Conservation (phyloP, 2,113 vertebrate genomes). For the Orycteropus afer region DNA sequence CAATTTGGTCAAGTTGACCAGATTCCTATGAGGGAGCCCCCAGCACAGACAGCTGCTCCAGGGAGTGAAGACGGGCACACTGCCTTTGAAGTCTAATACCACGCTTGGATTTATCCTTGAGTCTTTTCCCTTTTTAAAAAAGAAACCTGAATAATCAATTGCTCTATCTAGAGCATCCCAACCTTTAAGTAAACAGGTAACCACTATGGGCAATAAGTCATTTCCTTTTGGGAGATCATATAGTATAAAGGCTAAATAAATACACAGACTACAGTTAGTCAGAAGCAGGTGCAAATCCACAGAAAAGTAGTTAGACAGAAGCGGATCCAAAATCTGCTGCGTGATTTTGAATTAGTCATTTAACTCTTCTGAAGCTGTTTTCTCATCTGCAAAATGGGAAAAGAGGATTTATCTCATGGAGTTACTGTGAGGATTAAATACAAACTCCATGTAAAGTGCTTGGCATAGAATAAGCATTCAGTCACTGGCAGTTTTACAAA, state of each 20-base stretch:
- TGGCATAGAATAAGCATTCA: background rate
- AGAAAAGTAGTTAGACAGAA: constrained; percentile 26
- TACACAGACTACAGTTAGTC: background rate
- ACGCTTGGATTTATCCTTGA: background rate
- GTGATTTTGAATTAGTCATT: background rate
- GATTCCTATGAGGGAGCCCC: background rate
- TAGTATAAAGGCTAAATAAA: background rate
- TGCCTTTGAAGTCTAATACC: background rate
- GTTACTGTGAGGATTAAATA: background rate
- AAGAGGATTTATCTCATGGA: background rate
- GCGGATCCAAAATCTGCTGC: background rate
- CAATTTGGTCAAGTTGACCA: background rate
- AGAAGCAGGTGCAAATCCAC: background rate
- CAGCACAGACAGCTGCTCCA: background rate
- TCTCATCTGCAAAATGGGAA: constrained; percentile 18
- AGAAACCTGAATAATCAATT: constrained; percentile 21
- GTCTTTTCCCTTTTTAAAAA: background rate
- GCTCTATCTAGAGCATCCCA: constrained; percentile 21
- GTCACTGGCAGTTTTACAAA: background rate
- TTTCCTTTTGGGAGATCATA: background rate
- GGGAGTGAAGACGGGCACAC: background rate
- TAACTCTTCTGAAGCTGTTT: background rate
- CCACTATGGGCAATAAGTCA: background rate
- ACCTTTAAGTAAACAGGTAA: constrained; percentile 35
- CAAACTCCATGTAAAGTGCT: background rate